Conservation (phyloP, 2,113 vertebrate species). For the Burhinus oedicnemus region DNA sequence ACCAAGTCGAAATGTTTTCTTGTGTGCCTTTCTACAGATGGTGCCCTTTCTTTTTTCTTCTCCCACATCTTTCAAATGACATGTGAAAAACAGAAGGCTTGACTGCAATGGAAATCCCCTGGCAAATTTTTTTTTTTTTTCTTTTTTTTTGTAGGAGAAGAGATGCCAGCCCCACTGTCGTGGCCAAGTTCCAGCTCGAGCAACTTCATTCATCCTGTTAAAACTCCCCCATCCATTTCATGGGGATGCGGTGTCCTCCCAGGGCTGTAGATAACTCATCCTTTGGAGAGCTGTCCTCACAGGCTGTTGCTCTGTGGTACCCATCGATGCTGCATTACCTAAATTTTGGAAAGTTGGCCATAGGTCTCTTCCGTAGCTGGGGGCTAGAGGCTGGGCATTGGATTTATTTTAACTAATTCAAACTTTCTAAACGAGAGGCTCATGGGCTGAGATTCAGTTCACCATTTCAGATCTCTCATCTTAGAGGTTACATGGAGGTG, state of each 20-base stretch:
- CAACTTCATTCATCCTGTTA: background rate
- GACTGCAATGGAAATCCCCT: background rate
- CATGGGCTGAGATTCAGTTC: background rate
- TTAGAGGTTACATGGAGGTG: background rate
- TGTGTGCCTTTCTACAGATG: background rate
- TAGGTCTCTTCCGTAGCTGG: background rate
- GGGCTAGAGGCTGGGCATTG: background rate
- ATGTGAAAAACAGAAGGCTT: background rate
- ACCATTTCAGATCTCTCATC: background rate
- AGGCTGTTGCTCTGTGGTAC: rapidly evolving
- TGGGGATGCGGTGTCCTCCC: background rate
- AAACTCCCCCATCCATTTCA: background rate
- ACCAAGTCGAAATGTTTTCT: background rate
- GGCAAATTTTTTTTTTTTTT: background rate
- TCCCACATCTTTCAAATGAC: background rate
- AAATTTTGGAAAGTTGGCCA: background rate
- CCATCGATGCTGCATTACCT: rapidly evolving
- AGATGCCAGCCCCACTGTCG: background rate
- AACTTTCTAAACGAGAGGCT: background rate
- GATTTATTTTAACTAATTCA: background rate
- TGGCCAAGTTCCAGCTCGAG: background rate
- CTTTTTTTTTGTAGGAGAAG: background rate
- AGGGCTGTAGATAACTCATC: background rate
- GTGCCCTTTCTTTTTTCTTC: background rate
- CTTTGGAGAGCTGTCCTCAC: background rate